Base-by-base conservation (phyloP, 2,888 invertebrate species). In the Apantesis nais region DNA sequence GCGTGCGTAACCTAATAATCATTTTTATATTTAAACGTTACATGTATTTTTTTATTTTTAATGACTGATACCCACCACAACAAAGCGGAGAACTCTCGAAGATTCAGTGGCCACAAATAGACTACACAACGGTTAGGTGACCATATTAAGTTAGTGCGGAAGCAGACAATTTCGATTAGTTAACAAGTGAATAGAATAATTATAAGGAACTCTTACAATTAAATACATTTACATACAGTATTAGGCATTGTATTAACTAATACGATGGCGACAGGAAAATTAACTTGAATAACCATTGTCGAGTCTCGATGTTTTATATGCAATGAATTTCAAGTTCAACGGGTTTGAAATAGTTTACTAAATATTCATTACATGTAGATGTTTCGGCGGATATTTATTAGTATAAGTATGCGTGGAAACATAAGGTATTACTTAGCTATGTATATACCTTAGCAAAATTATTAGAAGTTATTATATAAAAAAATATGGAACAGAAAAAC, bases 121-220 rank as follows among this genome's bases (percentile, higher is more conserved):
- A 75, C 31, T 67, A 73, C 66, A 70, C 65, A 82, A 78, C 76
- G 68, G 76, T 73, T 77, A 75, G 63, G 63, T 61, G 69, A 66
- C 78, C 73, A 74, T 77, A 77, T 75, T 66, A 74, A 68, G 79
- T 73, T 63, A 67, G 62, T 63, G 63, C 81, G 83, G 83, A 83
- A 79, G 75, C 74, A 70, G 70, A 76, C 72, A 63, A 70, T 69
- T 62, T 67, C 68, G 71, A 76, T 76, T 71, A 77, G 71, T 72
- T 78, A 74, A 73, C 74, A 71, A 76, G 74, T 72, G 60, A 66
- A 73, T 44, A 63, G 62, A 72, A 77, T 76, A 72, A 71, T 60
- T 76, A 65, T 37, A 72, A 73, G 62, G 72, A 48, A 69, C 25
- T 48, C 16, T 66, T 67, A 25, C 41, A 44, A 37, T 37, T 44